phyloP scores from a whole-genome alignment of 2,113 vertebrate species.

The Camelus bactrianus region DNA sequence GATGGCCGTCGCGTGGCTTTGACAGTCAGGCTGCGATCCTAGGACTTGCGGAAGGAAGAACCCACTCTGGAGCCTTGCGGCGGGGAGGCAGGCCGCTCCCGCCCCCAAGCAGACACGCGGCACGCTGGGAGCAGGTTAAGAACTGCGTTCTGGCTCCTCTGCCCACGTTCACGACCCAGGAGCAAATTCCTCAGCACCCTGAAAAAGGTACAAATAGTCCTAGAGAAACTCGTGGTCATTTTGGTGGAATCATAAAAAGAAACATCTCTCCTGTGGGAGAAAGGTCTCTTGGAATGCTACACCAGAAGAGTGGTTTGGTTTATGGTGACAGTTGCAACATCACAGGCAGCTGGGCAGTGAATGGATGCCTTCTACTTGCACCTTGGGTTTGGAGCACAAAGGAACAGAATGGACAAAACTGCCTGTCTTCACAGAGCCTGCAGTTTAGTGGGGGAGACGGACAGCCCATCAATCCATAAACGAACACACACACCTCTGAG shows the following conservation, averaged over 20 bases:
- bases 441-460: not conserved
- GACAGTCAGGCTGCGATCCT: slow-evolving; percentile 79
- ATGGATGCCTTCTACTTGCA: not conserved
- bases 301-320: not conserved
- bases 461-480: not conserved
- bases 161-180: not conserved
- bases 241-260: slow-evolving; percentile 35
- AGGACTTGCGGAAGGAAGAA: slow-evolving; percentile 35
- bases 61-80: slow-evolving; percentile 25
- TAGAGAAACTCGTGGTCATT: slow-evolving; percentile 29
- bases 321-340: not conserved
- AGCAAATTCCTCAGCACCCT: slow-evolving; percentile 59
- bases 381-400: not conserved
- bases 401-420: not conserved
- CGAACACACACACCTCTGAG: too few relatives aligned
- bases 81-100: not conserved
- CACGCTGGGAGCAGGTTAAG: not conserved
- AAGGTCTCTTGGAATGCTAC: not conserved
- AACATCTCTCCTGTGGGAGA: not conserved
- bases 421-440: not conserved
- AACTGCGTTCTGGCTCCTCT: not conserved
- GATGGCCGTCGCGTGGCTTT: slow-evolving; percentile 82
- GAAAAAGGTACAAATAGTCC: not conserved
- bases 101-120: not conserved
- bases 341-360: not conserved